Conservation (phyloP, 1,140 invertebrate genomes). For the Cephus cinctus region DNA sequence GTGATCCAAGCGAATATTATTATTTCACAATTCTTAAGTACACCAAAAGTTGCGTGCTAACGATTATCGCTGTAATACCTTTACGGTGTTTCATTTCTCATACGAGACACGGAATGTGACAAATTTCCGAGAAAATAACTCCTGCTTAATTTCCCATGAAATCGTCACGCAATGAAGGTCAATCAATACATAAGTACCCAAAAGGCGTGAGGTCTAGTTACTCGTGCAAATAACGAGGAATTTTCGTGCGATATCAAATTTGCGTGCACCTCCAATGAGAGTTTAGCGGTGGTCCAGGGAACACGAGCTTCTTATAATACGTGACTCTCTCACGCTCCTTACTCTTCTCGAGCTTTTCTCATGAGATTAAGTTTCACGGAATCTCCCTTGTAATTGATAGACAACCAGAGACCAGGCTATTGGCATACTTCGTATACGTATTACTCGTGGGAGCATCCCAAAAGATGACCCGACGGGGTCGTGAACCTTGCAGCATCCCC, state of each 20-base stretch:
- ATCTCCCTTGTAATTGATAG: too few species aligned
- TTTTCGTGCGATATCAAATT: not conserved
- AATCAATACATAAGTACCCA: conserved; percentile 9
- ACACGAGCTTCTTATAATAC: not conserved
- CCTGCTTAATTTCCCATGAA: conserved; percentile 19
- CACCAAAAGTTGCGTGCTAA: not conserved
- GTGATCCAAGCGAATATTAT: not conserved
- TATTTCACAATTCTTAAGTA: not conserved
- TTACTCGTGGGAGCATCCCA: too few species aligned
- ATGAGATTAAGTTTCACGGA: too few species aligned
- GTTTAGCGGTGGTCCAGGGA: not conserved
- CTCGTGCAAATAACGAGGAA: conserved; percentile 6
- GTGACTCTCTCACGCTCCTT: not conserved
- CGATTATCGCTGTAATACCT: not conserved
- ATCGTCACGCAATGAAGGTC: not conserved
- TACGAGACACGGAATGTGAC: not conserved
- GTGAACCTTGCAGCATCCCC: too few species aligned
- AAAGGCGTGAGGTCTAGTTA: conserved; percentile 18
- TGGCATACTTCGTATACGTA: too few species aligned
- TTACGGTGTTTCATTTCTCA: not conserved
- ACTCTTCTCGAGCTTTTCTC: too few species aligned
- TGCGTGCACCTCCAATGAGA: not conserved
- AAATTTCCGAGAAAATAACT: conserved; percentile 4
- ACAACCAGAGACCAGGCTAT: too few species aligned
- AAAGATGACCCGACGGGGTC: too few species aligned